Evolutionary conservation across 2,113 vertebrate species (phyloP), one percentile per base, ranked within the genome.

Genomic region (Lipophrys pholis): DNA sequence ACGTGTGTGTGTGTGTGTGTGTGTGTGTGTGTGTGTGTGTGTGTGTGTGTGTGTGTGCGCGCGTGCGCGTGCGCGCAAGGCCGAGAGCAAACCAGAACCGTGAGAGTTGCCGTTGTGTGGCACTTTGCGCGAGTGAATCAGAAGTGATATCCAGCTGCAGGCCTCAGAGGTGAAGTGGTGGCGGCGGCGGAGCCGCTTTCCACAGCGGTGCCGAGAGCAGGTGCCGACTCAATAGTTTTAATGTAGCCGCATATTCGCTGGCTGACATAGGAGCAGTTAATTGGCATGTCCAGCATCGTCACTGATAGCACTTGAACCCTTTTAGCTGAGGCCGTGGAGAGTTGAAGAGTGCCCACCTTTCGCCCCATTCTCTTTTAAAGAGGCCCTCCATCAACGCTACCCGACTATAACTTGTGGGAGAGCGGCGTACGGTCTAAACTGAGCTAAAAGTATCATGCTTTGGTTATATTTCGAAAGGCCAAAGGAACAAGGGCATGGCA

Each of bases 191-290:
- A 12, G 21, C 62, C 62, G 39, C 45, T 59, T 58, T 45, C 43
- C 30, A 6, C 21, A 30, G 21, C 21, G 21, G 21, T 4, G 21
- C 21, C 21, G 52, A 45, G 16, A 14, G 38, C 10, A 2, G 6
- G 30, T 16, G 49, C 60, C 60, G 42, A 30, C 21, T 11, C 39
- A 11, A 30, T 30, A 39, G 43, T 76, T 76, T 48, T n/a, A 38
- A 50, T 58, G 35, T 3, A n/a, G 51, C 51, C 41, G 16, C 59
- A 43, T 51, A 60, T 56, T 36, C 21, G 4, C 52, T 48, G n/a
- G 5, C 55, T 46, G 67, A 72, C 73, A 74, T 73, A 12, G 73
- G 78, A 78, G 53, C 60, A 45, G 52, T 62, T 76, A 69, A 79
- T 53, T 66, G 67, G 72, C 72, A 68, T 12, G 42, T 40, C 40